phyloP scores from a whole-genome alignment of 2,797 vertebrate species.

The Periophthalmus magnuspinnatus region DNA sequence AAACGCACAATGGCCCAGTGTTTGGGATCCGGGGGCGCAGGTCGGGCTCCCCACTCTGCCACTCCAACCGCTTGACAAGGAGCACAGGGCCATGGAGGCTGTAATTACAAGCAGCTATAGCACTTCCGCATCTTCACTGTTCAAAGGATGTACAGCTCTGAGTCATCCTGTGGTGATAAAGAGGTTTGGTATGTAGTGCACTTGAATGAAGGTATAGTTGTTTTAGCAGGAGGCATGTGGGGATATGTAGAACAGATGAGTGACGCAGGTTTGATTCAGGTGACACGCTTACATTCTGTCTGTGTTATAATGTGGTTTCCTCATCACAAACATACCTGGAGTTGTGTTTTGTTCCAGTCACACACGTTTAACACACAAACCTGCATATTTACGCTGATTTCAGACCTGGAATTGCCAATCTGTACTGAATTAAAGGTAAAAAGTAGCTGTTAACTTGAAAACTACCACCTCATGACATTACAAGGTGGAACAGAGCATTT shows the following conservation, averaged over 20 bases:
- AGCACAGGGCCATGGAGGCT: slow-evolving; percentile 49
- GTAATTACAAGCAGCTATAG: slow-evolving; percentile 42
- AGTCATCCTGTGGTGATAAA: slow-evolving; percentile 20
- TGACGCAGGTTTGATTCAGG: slow-evolving; percentile 27
- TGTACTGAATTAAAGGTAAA: no score
- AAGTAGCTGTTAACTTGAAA: no score
- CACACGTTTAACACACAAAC: no score
- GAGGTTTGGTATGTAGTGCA: slow-evolving; percentile 12
- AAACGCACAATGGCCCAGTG: slow-evolving; percentile 71
- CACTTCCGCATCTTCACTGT: slow-evolving; percentile 36
- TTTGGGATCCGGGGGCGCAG: slow-evolving; percentile 59
- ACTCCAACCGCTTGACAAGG: slow-evolving; percentile 61
- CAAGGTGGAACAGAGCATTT: no score
- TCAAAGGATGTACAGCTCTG: slow-evolving; percentile 14
- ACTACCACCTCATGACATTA: no score
- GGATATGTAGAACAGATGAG: slow-evolving; percentile 15
- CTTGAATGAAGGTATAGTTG: not conserved
- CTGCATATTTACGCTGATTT: no score
- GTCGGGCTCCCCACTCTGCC: slow-evolving; percentile 58
- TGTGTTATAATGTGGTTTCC: no score
- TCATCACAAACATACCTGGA: no score
- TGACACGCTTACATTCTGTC: slow-evolving; percentile 15
- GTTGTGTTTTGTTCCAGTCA: no score
- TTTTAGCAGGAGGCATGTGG: slow-evolving; percentile 1
- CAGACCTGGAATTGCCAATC: no score